These are phyloP conservation scores for Pithys albifrons DNA, from an alignment of 2,113 vertebrate genomes.

Conservation along the genomic window DNA sequence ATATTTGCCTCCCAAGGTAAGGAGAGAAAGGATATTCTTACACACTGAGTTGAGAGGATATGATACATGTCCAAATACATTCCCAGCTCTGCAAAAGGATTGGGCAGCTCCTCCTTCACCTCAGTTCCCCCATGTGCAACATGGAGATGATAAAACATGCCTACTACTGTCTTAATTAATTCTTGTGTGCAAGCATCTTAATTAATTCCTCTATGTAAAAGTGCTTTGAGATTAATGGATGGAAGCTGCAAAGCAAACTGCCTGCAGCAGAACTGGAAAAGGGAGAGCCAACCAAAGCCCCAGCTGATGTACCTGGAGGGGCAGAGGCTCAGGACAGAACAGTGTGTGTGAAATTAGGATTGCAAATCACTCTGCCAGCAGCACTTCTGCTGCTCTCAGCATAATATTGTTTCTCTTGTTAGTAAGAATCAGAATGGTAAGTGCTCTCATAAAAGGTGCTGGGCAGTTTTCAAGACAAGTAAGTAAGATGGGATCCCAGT, in stretches of 20 bases:
- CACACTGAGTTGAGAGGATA: background rate
- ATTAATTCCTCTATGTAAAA: conserved; percentile 49
- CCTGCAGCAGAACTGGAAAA: conserved; percentile 44
- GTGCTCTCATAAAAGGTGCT: background rate
- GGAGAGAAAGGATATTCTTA: background rate
- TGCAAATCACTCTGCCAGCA: conserved; percentile 38
- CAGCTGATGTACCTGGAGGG: conserved; percentile 25
- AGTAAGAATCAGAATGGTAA: conserved; percentile 1
- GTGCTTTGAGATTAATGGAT: conserved; percentile 38
- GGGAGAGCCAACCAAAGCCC: background rate
- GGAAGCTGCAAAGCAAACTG: conserved; percentile 51
- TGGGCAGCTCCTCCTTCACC: conserved; percentile 26
- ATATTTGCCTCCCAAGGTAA: background rate
- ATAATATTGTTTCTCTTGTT: background rate
- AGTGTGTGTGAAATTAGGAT: conserved; percentile 8
- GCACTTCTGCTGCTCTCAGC: background rate
- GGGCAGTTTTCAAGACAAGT: background rate
- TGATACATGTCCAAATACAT: background rate
- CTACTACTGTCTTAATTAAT: conserved; percentile 61
- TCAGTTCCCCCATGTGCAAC: conserved; percentile 48
- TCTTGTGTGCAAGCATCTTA: conserved; percentile 23
- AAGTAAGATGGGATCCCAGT: background rate
- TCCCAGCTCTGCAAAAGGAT: background rate
- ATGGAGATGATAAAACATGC: conserved; percentile 51
- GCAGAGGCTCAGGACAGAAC: background rate